These are phyloP conservation scores for Crocuta crocuta DNA, from an alignment of 2,113 vertebrate genomes.

Conservation along the genomic window DNA sequence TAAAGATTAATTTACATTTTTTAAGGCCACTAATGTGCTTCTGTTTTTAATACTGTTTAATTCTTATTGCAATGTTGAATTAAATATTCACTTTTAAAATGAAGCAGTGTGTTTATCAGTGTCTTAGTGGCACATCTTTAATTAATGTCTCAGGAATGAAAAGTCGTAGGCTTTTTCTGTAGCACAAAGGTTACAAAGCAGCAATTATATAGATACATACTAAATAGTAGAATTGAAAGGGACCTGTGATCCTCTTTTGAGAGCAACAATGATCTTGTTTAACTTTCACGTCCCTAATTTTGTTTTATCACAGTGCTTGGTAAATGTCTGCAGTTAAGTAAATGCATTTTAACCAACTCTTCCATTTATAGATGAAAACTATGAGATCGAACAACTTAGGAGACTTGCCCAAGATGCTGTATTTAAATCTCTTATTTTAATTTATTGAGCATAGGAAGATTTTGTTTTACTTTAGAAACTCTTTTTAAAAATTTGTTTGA, in stretches of 20 bases:
- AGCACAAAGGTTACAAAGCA: not conserved
- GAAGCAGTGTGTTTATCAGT: slow-evolving; percentile 33
- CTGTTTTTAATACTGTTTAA: slow-evolving; percentile 54
- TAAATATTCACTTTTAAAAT: slow-evolving; percentile 71
- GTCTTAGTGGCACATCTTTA: not conserved
- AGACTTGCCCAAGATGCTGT: slow-evolving; percentile 7
- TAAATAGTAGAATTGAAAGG: not conserved
- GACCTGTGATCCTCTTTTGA: not conserved
- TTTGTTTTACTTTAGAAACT: slow-evolving; percentile 51
- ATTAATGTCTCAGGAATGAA: not conserved
- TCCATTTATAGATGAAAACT: slow-evolving; percentile 37
- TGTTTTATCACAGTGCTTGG: not conserved
- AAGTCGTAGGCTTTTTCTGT: not conserved
- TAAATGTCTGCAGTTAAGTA: slow-evolving; percentile 21
- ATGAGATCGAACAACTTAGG: not conserved
- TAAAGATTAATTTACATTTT: not conserved
- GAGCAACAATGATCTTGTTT: not conserved
- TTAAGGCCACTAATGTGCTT: slow-evolving; percentile 42
- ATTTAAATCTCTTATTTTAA: slow-evolving; percentile 32
- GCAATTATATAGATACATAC: not conserved
- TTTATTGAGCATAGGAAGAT: not conserved
- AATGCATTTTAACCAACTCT: slow-evolving; percentile 35
- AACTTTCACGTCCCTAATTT: not conserved
- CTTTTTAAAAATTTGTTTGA: slow-evolving; percentile 1
- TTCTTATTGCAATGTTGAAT: slow-evolving; percentile 53